These are phyloP conservation scores for Brachypterus glaber DNA, from an alignment of 2,888 invertebrate genomes.

Conservation along the genomic window DNA sequence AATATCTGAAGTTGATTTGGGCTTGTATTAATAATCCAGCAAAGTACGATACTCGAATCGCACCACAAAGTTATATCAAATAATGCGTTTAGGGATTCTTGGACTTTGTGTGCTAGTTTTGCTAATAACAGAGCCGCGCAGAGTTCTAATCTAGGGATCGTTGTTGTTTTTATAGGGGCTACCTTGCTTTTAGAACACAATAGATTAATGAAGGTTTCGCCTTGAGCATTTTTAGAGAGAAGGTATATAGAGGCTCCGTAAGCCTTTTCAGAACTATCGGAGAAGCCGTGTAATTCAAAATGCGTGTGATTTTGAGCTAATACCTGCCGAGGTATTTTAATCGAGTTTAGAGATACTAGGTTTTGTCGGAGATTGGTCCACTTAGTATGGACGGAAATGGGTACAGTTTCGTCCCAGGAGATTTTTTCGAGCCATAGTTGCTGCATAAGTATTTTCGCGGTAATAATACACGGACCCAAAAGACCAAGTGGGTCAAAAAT, in stretches of 20 bases:
- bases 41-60: conserved; percentile 15
- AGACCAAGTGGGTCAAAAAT: conserved; percentile 16
- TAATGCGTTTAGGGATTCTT: no score
- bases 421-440: conserved; percentile 12
- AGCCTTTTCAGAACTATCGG: conserved; percentile 11
- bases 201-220: neutral
- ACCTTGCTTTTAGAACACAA: conserved; percentile 15
- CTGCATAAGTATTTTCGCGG: conserved; percentile 14
- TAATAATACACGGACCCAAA: conserved; percentile 9
- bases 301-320: neutral
- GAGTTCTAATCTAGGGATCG: conserved; percentile 16
- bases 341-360: neutral
- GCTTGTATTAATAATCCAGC: conserved; percentile 11
- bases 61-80: no score
- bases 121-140: conserved; percentile 15
- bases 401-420: conserved; percentile 11
- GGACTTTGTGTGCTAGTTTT: conserved; percentile 10
- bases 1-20: conserved; percentile 11
- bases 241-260: conserved; percentile 16
- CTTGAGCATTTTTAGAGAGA: neutral
- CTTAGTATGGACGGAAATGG: conserved; percentile 2
- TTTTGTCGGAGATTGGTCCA: conserved; percentile 8
- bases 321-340: conserved; percentile 9
- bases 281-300: conserved; percentile 15
- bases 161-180: conserved; percentile 14